Conservation (phyloP, 2,888 invertebrate species). For the Chrysolina oricalcia region DNA sequence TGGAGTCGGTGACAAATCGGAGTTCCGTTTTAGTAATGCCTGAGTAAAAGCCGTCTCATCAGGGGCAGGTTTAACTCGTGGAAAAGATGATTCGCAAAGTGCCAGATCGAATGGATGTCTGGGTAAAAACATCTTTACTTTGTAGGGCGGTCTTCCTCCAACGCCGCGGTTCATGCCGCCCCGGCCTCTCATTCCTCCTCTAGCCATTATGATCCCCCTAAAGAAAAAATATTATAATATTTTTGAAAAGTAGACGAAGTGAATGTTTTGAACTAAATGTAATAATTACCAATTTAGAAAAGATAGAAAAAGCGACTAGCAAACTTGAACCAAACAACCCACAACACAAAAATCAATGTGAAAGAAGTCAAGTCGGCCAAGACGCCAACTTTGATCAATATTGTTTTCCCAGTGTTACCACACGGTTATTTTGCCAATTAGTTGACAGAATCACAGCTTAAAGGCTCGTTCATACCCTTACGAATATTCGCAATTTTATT, state of each 20-base stretch:
- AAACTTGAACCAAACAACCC: no score
- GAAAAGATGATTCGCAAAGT: constrained; percentile 91
- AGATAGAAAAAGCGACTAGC: no score
- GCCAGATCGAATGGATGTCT: constrained; percentile 91
- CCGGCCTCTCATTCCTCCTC: constrained; percentile 81
- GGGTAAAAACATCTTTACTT: constrained; percentile 79
- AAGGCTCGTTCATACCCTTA: no score
- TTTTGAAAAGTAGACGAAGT: no score
- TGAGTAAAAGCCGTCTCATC: constrained; percentile 91
- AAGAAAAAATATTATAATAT: neutral
- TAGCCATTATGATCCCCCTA: constrained; percentile 76
- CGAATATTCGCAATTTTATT: no score
- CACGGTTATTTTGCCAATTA: no score
- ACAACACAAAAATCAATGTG: no score
- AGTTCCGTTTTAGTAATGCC: constrained; percentile 93
- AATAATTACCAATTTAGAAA: no score
- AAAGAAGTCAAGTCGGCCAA: no score
- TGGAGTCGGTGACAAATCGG: constrained; percentile 92
- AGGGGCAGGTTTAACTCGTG: constrained; percentile 84
- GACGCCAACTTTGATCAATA: no score
- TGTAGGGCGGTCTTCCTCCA: constrained; percentile 79
- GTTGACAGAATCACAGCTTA: neutral
- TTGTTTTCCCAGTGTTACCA: no score
- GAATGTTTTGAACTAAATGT: no score
- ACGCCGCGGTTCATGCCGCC: constrained; percentile 76